Evolutionary conservation across 2,888 invertebrate species (phyloP).

Genomic region (Pandemis heparana): DNA sequence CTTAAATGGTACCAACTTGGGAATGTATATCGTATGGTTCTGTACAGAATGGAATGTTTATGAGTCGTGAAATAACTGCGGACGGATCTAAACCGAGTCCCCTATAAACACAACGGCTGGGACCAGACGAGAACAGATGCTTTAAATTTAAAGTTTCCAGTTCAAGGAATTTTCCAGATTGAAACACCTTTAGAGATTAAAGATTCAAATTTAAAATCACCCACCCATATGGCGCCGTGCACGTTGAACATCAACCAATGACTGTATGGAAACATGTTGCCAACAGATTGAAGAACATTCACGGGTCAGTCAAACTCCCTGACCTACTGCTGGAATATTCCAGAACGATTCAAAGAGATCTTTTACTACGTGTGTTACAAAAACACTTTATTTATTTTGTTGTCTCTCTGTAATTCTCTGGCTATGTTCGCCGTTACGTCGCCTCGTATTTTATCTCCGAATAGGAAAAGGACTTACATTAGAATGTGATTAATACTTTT

Average conservation of each 20-base stretch:
- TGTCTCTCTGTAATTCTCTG: neutral
- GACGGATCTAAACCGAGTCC: conserved; percentile 11
- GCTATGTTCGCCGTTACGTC: conserved; percentile 19
- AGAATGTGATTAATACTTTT: conserved; percentile 40
- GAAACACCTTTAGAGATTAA: no score
- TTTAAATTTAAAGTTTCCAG: neutral
- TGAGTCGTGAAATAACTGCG: conserved; percentile 37
- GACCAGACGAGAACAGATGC: neutral
- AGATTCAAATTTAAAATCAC: no score
- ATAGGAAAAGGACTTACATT: conserved; percentile 36
- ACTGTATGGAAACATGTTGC: no score
- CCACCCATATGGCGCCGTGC: no score
- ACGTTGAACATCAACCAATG: no score
- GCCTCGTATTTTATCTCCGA: conserved; percentile 34
- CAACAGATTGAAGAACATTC: no score
- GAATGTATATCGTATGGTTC: conserved; percentile 17
- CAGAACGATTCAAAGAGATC: no score
- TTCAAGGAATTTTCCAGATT: neutral
- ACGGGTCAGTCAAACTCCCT: no score
- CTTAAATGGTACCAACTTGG: neutral
- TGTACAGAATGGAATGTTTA: conserved; percentile 29
- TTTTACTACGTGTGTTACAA: no score
- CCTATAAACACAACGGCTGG: conserved; percentile 28
- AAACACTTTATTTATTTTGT: conserved; percentile 15
- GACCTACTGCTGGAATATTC: no score